Conservation (phyloP, 1,140 invertebrate species). For the Tenebrio molitor region DNA sequence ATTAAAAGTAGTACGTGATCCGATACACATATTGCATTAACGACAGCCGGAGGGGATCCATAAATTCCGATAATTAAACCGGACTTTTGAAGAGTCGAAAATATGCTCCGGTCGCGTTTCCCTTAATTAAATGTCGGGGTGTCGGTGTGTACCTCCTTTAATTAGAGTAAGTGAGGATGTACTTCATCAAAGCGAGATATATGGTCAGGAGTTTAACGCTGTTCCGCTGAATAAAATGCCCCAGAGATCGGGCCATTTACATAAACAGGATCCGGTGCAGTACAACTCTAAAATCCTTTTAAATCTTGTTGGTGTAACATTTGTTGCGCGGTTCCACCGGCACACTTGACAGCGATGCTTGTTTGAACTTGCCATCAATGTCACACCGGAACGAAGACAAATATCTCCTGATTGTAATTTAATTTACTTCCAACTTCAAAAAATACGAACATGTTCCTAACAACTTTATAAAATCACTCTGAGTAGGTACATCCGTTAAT, state of each 20-base stretch:
- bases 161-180: conserved; percentile 22
- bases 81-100: neutral
- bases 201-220: conserved; percentile 13
- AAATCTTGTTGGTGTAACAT: conserved; percentile 16
- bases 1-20: conserved; percentile 21
- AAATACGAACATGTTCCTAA: too few species aligned
- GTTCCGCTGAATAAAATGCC: conserved; percentile 22
- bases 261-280: conserved; percentile 13
- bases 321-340: conserved; percentile 28
- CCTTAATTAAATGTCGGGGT: conserved; percentile 15
- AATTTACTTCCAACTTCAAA: too few species aligned
- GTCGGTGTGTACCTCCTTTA: conserved; percentile 7
- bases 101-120: conserved; percentile 3
- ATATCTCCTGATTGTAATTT: conserved; percentile 8
- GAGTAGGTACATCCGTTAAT: too few species aligned
- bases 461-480: too few species aligned
- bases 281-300: conserved; percentile 23
- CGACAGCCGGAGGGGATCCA: too few species aligned
- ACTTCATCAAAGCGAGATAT: conserved; percentile 35
- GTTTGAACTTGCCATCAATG: conserved; percentile 29
- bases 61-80: too few species aligned
- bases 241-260: conserved; percentile 27
- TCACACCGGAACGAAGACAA: conserved; percentile 22
- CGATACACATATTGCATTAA: too few species aligned
- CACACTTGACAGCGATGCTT: conserved; percentile 21